Evolutionary conservation across 2,888 invertebrate genomes (phyloP), one percentile per base, ranked within the genome.

Genomic region (Notodonta ziczac): DNA sequence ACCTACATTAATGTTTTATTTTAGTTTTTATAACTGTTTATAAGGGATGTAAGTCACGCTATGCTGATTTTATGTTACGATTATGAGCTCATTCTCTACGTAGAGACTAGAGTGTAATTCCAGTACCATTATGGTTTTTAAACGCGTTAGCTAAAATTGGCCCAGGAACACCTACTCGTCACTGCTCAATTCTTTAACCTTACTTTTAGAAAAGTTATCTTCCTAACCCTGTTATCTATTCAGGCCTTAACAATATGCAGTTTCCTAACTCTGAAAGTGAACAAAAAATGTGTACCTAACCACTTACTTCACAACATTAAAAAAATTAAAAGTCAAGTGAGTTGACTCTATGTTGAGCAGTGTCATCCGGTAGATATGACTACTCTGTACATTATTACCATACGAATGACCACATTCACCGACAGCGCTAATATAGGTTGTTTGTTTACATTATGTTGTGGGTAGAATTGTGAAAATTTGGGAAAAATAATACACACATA

Each of bases 251-350:
- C 5, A 32, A 24, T 51, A 51, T 12, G 32, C 51, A 32, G 4
- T 51, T 51, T 7, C 12, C 32, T 16, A 12, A 12, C 10, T 51
- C 32, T 24, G 9, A 8, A 16, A 46, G 46, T 46, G 5, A n/a
- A n/a, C 46, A 46, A n/a, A 13, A 46, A 46, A 46, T 46, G 13
- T 46, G 46, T n/a, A 46, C 4, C 46, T 46, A n/a, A 46, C 4
- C 46, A 46, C 46, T 46, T 50, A 32, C 32, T 24, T 52, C 32
- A 52, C 32, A 35, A 32, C 5, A 13, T 32, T 24, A 10, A 32
- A 52, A 7, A 52, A 52, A 35, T 32, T 35, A 24, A 52, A 52
- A 52, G 32, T 52, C 52, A 52, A 52, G 52, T 16, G 50, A 52
- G 12, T 32, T 52, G 16, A 50, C 52, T 52, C 5, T 9, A 10